Evolutionary conservation across 1,140 invertebrate genomes (phyloP).

Genomic region (Drosophila mauritiana): DNA sequence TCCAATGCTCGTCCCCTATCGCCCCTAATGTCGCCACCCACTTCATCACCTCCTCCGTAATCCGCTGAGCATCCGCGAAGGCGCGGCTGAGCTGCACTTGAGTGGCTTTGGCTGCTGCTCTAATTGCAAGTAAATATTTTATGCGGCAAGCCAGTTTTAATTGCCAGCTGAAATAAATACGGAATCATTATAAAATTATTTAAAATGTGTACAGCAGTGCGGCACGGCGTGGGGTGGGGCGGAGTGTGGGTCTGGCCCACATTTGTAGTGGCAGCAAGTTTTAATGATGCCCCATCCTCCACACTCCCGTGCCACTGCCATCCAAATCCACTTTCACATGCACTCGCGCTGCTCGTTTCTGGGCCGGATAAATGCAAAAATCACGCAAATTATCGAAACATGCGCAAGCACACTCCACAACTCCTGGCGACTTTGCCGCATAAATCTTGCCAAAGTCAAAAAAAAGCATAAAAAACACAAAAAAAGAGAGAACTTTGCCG

Average conservation of each 20-base stretch:
- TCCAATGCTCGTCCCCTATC: not conserved
- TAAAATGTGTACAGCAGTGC: conserved; percentile 30
- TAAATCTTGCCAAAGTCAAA: conserved; percentile 74
- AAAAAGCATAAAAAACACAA: conserved; percentile 34
- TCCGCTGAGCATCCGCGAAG: conserved; percentile 29
- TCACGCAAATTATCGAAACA: conserved; percentile 83
- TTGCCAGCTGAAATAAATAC: conserved; percentile 80
- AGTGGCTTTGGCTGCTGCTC: conserved; percentile 65
- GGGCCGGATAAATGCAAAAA: conserved; percentile 72
- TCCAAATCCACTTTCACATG: conserved; percentile 41
- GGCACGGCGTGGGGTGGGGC: not conserved
- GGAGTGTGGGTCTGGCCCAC: conserved; percentile 45
- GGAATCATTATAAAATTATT: conserved; percentile 76
- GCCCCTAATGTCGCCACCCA: no score
- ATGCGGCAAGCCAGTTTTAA: conserved; percentile 75
- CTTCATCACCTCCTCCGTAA: not conserved
- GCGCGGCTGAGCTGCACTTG: conserved; percentile 69
- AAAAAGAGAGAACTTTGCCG: conserved; percentile 38
- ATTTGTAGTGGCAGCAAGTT: conserved; percentile 77
- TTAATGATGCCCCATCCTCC: conserved; percentile 69
- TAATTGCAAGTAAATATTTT: conserved; percentile 83
- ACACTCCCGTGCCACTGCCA: not conserved
- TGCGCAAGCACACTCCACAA: conserved; percentile 73
- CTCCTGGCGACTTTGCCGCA: conserved; percentile 71
- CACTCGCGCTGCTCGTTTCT: conserved; percentile 44